Percentiles rank a stretch among this genome's conserved stretches.
These are phyloP conservation scores for Empidonax traillii DNA, from an alignment of 2,113 vertebrate genomes.

Conservation along the genomic window DNA sequence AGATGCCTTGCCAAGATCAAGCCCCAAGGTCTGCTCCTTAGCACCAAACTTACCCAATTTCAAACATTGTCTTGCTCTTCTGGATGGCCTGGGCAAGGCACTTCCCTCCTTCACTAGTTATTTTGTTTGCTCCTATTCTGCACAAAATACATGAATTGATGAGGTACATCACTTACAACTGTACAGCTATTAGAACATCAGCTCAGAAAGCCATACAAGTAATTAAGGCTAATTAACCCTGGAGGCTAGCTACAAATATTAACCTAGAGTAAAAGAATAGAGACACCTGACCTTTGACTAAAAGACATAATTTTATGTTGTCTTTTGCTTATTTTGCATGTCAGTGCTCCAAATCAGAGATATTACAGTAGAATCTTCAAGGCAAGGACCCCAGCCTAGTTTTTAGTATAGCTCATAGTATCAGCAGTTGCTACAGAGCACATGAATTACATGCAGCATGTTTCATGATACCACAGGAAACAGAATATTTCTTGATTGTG, in stretches of 20 bases:
- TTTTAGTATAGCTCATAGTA: not conserved
- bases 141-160: not conserved
- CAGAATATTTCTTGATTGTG: not conserved
- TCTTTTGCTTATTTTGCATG: not conserved
- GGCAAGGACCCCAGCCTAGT: not conserved
- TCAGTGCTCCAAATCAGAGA: not conserved
- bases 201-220: not conserved
- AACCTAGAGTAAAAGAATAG: not conserved
- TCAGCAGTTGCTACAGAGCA: not conserved
- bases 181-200: not conserved
- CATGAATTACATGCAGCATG: not conserved
- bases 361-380: not conserved
- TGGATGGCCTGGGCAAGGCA: constrained; percentile 83
- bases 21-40: not conserved
- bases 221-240: not conserved
- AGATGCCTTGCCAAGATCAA: not conserved
- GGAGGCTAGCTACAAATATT: not conserved
- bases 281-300: not conserved
- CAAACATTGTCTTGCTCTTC: constrained; percentile 86
- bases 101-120: constrained; percentile 84
- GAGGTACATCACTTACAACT: not conserved
- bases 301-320: not conserved
- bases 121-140: constrained; percentile 90
- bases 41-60: constrained; percentile 84
- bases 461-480: not conserved